phyloP scores from a whole-genome alignment of 2,888 invertebrate genomes.

The Coleophora flavipennella region DNA sequence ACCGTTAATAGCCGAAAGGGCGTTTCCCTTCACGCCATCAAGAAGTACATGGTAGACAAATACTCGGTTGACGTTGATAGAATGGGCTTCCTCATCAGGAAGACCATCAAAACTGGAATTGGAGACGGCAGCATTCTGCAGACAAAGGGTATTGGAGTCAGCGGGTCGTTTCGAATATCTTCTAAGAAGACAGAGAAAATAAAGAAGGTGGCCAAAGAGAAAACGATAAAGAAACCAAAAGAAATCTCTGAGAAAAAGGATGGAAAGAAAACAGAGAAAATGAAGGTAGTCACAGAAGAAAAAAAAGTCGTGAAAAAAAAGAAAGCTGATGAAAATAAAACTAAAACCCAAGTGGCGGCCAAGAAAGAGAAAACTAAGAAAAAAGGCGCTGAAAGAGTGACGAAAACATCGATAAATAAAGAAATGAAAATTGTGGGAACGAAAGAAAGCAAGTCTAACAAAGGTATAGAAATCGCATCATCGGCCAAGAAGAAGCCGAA shows the following conservation, averaged over 20 bases:
- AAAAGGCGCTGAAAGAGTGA: neutral
- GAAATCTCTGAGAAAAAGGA: slow-evolving; percentile 7
- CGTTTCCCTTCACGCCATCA: slow-evolving; percentile 50
- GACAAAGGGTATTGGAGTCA: slow-evolving; percentile 45
- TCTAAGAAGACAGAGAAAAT: slow-evolving; percentile 23
- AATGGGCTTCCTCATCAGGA: slow-evolving; percentile 43
- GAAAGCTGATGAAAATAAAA: slow-evolving; percentile 8
- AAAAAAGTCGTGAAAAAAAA: slow-evolving; percentile 7
- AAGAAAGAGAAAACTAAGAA: slow-evolving; percentile 1
- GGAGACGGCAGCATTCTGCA: slow-evolving; percentile 46
- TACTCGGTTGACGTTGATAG: slow-evolving; percentile 39
- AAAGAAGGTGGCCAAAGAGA: slow-evolving; percentile 14
- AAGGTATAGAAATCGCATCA: slow-evolving; percentile 12
- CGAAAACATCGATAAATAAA: slow-evolving; percentile 4
- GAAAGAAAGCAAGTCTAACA: slow-evolving; percentile 1
- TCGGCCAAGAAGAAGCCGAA: slow-evolving; percentile 35
- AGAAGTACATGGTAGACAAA: slow-evolving; percentile 43
- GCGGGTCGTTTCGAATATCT: slow-evolving; percentile 50
- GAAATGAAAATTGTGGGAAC: slow-evolving; percentile 15
- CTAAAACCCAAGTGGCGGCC: slow-evolving; percentile 4
- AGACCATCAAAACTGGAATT: slow-evolving; percentile 37
- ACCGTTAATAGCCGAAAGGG: slow-evolving; percentile 41
- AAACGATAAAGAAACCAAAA: slow-evolving; percentile 13
- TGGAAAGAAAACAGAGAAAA: slow-evolving; percentile 9
- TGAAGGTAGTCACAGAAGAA: slow-evolving; percentile 6